Percentiles rank a stretch among this genome's conserved stretches.
Conservation (phyloP, 1,140 invertebrate species). For the Brachionus manjavacas region DNA sequence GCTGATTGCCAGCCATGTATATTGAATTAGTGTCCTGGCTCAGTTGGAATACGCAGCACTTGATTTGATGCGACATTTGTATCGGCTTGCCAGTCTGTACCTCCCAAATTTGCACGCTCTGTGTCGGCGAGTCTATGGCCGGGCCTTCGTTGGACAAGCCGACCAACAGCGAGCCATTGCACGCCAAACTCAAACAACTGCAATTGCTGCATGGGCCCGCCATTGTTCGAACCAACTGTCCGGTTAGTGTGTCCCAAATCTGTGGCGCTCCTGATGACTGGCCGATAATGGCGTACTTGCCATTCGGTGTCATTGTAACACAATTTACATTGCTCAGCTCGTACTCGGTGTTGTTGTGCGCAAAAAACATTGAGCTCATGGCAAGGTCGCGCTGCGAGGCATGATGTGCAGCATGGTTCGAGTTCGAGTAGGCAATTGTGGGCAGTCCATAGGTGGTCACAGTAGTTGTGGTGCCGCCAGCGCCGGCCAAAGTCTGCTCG, state of each 20-base stretch:
- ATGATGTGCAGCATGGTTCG: neutral
- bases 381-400: slow-evolving; percentile 15
- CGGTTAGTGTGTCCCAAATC: slow-evolving; percentile 38
- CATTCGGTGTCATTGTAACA: slow-evolving; percentile 36
- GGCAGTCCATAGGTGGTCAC: neutral
- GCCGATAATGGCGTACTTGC: slow-evolving; percentile 41
- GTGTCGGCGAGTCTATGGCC: neutral
- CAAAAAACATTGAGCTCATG: slow-evolving; percentile 34
- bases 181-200: slow-evolving; percentile 14
- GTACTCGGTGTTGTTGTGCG: slow-evolving; percentile 24
- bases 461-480: slow-evolving; percentile 10
- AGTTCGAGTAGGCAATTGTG: neutral
- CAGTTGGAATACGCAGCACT: slow-evolving; percentile 40
- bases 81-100: slow-evolving; percentile 15
- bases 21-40: slow-evolving; percentile 38
- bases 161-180: slow-evolving; percentile 38
- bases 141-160: slow-evolving; percentile 25
- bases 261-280: slow-evolving; percentile 31
- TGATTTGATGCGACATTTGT: slow-evolving; percentile 43
- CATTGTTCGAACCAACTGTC: slow-evolving; percentile 13
- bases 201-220: neutral
- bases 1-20: slow-evolving; percentile 43
- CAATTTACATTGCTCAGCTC: slow-evolving; percentile 33
- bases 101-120: slow-evolving; percentile 40
- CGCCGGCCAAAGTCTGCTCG: slow-evolving; percentile 8